A percentile compares a stretch with the other conserved stretches of the same genome.
Conservation (phyloP, 2,888 invertebrate genomes). For the Anodontia alba region DNA sequence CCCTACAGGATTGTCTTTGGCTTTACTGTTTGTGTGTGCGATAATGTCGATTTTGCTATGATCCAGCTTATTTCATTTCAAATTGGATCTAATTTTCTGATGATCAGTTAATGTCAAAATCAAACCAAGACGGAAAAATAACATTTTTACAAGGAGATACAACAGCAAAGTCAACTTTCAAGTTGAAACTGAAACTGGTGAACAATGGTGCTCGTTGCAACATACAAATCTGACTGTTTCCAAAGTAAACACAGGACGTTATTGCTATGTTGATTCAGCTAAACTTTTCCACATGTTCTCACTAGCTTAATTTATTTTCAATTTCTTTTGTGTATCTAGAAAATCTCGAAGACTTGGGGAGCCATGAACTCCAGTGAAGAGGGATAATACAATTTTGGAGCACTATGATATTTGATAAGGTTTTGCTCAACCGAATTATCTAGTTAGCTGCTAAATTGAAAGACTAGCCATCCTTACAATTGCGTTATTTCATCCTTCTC, state of each 20-base stretch:
- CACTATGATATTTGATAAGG: slow-evolving; percentile 13
- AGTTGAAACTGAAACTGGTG: background rate
- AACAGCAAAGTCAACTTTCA: background rate
- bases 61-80: background rate
- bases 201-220: background rate
- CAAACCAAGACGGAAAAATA: slow-evolving; percentile 15
- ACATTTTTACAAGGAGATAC: slow-evolving; percentile 5
- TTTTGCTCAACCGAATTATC: background rate
- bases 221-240: slow-evolving; percentile 1
- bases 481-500: background rate
- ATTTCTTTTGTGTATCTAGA: slow-evolving; percentile 14
- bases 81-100: slow-evolving; percentile 8
- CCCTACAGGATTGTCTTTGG: no score
- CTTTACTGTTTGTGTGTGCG: no score
- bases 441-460: background rate
- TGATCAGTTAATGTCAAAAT: slow-evolving; percentile 14
- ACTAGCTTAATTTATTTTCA: slow-evolving; percentile 11
- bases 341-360: background rate
- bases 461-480: background rate
- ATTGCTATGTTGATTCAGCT: slow-evolving; percentile 18
- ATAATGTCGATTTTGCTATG: no score
- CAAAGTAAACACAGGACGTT: slow-evolving; percentile 11
- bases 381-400: slow-evolving; percentile 1
- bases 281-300: slow-evolving; percentile 21
- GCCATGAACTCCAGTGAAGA: background rate